A percentile compares a stretch with the other conserved stretches of the same genome.
Evolutionary conservation across 1,140 invertebrate genomes (phyloP).

Genomic region (Tribolium madens): DNA sequence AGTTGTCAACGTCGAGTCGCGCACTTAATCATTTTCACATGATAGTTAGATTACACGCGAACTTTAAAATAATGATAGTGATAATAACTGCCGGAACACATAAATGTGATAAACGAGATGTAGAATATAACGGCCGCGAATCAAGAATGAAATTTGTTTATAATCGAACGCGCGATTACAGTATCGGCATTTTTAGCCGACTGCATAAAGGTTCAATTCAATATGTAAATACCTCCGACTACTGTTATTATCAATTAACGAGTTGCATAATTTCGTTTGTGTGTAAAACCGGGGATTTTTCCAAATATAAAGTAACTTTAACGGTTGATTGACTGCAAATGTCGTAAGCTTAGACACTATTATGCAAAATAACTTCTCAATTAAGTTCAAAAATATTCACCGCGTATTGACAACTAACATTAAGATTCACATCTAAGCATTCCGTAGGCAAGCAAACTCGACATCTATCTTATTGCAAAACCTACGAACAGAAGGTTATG

Average conservation of each 20-base stretch:
- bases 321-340: constrained; percentile 48
- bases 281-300: constrained; percentile 36
- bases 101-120: constrained; percentile 22
- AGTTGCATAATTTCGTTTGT: constrained; percentile 38
- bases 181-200: background rate
- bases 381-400: constrained; percentile 52
- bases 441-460: constrained; percentile 51
- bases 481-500: constrained; percentile 46
- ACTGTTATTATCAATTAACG: constrained; percentile 39
- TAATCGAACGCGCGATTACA: background rate
- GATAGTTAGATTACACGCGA: constrained; percentile 10
- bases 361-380: constrained; percentile 56
- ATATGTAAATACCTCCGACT: constrained; percentile 27
- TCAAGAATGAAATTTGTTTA: constrained; percentile 10
- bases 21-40: constrained; percentile 8
- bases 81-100: constrained; percentile 27
- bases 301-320: constrained; percentile 41
- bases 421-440: constrained; percentile 54
- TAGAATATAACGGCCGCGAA: constrained; percentile 16
- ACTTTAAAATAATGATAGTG: constrained; percentile 23
- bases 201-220: constrained; percentile 6
- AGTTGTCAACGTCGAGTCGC: constrained; percentile 3
- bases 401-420: constrained; percentile 53
- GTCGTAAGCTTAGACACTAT: constrained; percentile 52
- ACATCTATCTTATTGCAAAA: constrained; percentile 54